Conservation (phyloP, 2,113 vertebrate species). For the Ovibos moschatus region DNA sequence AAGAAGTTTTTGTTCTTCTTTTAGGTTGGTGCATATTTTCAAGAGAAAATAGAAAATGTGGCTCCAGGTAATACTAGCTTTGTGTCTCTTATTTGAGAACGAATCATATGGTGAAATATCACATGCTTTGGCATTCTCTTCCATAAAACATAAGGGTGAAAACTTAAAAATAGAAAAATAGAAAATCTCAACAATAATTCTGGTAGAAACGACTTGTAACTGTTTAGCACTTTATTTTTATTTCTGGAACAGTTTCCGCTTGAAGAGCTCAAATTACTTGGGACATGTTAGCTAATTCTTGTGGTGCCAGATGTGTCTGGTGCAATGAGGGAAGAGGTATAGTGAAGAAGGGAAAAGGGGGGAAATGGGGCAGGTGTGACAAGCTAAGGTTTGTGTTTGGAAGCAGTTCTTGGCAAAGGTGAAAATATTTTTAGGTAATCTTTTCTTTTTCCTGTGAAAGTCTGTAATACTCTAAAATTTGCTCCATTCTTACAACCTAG, state of each 20-base stretch:
- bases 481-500: slow-evolving; percentile 67
- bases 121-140: slow-evolving; percentile 71
- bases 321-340: slow-evolving; percentile 34
- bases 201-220: slow-evolving; percentile 67
- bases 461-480: slow-evolving; percentile 72
- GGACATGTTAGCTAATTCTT: slow-evolving; percentile 51
- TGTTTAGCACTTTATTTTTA: slow-evolving; percentile 72
- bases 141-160: slow-evolving; percentile 68
- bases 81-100: slow-evolving; percentile 66
- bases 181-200: slow-evolving; percentile 72
- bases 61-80: slow-evolving; percentile 61
- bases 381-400: slow-evolving; percentile 66
- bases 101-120: slow-evolving; percentile 74
- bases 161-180: slow-evolving; percentile 74
- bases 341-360: slow-evolving; percentile 40
- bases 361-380: slow-evolving; percentile 61
- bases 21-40: slow-evolving; percentile 51
- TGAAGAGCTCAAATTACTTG: slow-evolving; percentile 66
- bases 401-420: slow-evolving; percentile 74
- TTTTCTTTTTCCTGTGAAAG: slow-evolving; percentile 67
- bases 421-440: slow-evolving; percentile 73
- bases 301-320: slow-evolving; percentile 45
- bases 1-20: slow-evolving; percentile 49
- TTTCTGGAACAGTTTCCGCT: slow-evolving; percentile 66
- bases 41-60: slow-evolving; percentile 63